Conservation (phyloP, 2,113 vertebrate genomes). For the Gasterosteus aculeatus region DNA sequence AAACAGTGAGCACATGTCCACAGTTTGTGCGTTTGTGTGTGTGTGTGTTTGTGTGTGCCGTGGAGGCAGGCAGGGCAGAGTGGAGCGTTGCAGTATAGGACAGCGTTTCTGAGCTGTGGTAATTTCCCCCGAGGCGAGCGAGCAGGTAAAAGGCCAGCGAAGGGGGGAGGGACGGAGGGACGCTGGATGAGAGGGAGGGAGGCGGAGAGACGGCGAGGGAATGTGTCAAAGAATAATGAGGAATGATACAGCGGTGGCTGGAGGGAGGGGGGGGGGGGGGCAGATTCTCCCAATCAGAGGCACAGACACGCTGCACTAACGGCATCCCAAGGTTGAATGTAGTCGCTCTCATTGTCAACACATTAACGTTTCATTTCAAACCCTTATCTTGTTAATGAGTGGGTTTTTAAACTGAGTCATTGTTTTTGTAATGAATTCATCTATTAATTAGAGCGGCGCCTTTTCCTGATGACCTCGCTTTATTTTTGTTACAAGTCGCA, state of each 20-base stretch:
- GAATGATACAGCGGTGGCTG: constrained; percentile 66
- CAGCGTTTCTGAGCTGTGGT: constrained; percentile 72
- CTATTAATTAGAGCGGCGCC: constrained; percentile 67
- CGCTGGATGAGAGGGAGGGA: constrained; percentile 30
- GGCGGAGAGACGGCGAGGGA: constrained; percentile 41
- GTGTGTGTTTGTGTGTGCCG: constrained; percentile 37
- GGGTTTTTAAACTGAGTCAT: constrained; percentile 67
- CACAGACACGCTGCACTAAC: constrained; percentile 27
- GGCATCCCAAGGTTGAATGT: constrained; percentile 42
- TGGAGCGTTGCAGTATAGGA: constrained; percentile 61
- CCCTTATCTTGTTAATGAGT: constrained; percentile 69
- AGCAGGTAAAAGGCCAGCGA: constrained; percentile 78
- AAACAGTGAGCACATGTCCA: constrained; percentile 20
- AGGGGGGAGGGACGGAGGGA: constrained; percentile 33
- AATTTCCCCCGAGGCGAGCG: constrained; percentile 80
- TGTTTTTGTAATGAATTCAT: constrained; percentile 74
- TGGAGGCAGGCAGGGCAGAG: constrained; percentile 56
- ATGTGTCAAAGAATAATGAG: constrained; percentile 76
- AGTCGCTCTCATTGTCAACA: constrained; percentile 43
- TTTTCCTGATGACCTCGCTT: constrained; percentile 74
- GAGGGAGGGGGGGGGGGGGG: constrained; percentile 36
- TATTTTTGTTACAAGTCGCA: constrained; percentile 68
- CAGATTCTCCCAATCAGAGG: constrained; percentile 48
- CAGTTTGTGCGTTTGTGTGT: constrained; percentile 8
- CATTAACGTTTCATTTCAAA: constrained; percentile 62